Conservation (phyloP, 2,888 invertebrate genomes). For the Orthosia incerta region DNA sequence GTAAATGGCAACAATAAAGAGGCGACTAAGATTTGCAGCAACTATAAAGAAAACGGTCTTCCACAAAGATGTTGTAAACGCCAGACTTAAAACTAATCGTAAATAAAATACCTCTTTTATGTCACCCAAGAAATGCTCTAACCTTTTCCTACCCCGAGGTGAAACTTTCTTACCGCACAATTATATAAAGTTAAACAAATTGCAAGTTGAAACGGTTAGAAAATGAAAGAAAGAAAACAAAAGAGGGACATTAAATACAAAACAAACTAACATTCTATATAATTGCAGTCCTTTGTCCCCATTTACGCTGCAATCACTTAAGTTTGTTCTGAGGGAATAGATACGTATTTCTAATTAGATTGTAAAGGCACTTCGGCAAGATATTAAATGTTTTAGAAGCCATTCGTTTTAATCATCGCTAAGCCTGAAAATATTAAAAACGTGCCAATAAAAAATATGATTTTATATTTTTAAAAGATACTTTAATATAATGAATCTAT, state of each 20-base stretch:
- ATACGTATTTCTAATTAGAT: constrained; percentile 48
- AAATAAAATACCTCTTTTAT: constrained; percentile 22
- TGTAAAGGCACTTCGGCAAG: constrained; percentile 16
- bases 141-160: constrained; percentile 16
- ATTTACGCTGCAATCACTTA: constrained; percentile 42
- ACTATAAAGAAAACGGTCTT: background rate
- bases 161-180: constrained; percentile 38
- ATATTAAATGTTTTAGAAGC: constrained; percentile 36
- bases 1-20: background rate
- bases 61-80: constrained; percentile 8
- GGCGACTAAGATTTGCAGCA: background rate
- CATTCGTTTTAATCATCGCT: constrained; percentile 11
- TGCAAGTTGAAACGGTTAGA: constrained; percentile 27
- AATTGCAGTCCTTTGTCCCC: constrained; percentile 54
- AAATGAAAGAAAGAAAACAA: constrained; percentile 42
- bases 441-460: background rate
- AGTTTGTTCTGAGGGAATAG: constrained; percentile 41
- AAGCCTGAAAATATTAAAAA: background rate
- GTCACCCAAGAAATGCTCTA: constrained; percentile 10
- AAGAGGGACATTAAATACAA: constrained; percentile 50
- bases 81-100: constrained; percentile 6
- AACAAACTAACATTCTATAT: constrained; percentile 39
- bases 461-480: background rate
- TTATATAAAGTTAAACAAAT: constrained; percentile 45
- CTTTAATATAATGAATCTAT: background rate